A percentile compares a stretch with the other conserved stretches of the same genome.
Conservation (phyloP, 2,888 invertebrate species). For the Conomelus anceps region DNA sequence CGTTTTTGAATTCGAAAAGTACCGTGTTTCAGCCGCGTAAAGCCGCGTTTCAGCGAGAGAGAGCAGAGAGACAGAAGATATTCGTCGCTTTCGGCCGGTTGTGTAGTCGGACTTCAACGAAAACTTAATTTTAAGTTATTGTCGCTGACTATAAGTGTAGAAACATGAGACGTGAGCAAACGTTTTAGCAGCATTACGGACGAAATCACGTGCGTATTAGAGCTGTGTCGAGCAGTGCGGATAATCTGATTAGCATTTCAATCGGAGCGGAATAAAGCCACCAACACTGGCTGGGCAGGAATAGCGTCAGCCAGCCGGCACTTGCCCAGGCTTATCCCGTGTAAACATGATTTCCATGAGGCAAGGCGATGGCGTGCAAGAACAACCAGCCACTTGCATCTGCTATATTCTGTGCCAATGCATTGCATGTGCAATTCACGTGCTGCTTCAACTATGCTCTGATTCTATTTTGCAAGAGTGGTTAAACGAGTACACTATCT, state of each 20-base stretch:
- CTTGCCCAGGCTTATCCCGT: neutral
- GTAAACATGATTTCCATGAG: neutral
- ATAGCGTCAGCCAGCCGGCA: no score
- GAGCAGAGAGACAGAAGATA: no score
- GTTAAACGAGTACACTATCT: no score
- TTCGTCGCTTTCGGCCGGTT: no score
- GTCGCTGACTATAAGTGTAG: neutral
- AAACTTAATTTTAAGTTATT: neutral
- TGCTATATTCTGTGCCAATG: neutral
- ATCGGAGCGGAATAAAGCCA: neutral
- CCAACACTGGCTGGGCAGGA: no score
- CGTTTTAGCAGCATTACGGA: neutral
- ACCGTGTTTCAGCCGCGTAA: no score
- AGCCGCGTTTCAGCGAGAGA: no score
- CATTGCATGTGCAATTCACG: no score
- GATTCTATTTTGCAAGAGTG: no score
- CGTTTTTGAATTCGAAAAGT: no score
- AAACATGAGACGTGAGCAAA: neutral
- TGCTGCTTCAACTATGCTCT: no score
- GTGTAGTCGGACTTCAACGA: no score
- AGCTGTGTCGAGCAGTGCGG: neutral
- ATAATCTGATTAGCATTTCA: neutral
- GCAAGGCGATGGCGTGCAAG: neutral
- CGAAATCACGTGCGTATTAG: neutral
- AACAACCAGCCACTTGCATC: neutral